Base-by-base conservation (phyloP, 2,888 invertebrate species). In the Prenolepis imparis region DNA sequence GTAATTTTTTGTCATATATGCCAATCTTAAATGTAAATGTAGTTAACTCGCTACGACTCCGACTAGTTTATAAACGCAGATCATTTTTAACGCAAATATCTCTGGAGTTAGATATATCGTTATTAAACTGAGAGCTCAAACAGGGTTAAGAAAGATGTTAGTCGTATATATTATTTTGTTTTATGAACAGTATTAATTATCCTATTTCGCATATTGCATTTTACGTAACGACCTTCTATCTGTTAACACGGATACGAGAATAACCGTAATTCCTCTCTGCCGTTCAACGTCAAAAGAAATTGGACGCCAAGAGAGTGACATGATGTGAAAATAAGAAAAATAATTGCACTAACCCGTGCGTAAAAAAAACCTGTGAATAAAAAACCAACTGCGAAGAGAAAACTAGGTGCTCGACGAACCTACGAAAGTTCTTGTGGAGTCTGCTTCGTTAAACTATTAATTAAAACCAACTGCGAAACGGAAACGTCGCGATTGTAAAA, bases 371-470 rank as follows among this genome's bases (percentile, higher is more conserved):
- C 28, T 48, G 24, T 24, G 24, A 68, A 59, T 68, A 36, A 44
- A 44, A 68, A 59, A 78, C 28, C n/a, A n/a, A n/a, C n/a, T 48
- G 21, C 21, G 21, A 68, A 59, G 59, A 44, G 36, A 48, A 59
- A 61, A 78, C 21, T 24, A 36, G 18, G 12, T n/a, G 36, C 32
- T 61, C 12, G 32, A 6, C 6, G n/a, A n/a, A 78, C n/a, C 28
- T 41, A 73, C 55, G 11, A 44, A 18, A 44, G 39, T 28, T 32
- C 32, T 52, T 44, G 0, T 28, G 12, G 6, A 12, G 11, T 44
- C 18, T 18, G 15, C 28, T 32, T 77, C 59, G 44, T 80, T 80
- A 80, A 80, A 36, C 44, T 80, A 80, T 80, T 80, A 80, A 80
- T 80, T 80, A 80, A 28, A n/a, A n/a, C n/a, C n/a, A n/a, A n/a